These are phyloP conservation scores for Anomalospiza imberbis DNA, from an alignment of 2,797 vertebrate genomes.

Conservation along the genomic window DNA sequence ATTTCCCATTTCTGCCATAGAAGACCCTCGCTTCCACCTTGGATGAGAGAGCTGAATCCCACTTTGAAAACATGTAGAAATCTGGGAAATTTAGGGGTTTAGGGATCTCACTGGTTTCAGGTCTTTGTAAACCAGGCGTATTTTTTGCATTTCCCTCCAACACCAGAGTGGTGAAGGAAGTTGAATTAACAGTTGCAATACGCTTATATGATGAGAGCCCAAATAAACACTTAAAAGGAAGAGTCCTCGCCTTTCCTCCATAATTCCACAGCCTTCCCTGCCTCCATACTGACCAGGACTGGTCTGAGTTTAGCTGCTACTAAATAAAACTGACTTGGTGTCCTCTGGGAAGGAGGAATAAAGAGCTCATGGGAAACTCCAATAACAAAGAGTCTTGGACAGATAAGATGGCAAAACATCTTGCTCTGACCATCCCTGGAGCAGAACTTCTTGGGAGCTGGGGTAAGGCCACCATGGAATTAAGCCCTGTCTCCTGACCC, in stretches of 20 bases:
- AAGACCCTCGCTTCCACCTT: not conserved
- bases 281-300: not conserved
- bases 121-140: accelerated
- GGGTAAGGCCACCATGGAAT: not conserved
- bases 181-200: not conserved
- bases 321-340: not conserved
- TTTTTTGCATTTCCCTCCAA: not conserved
- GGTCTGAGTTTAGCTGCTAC: not conserved
- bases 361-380: not conserved
- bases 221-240: not conserved
- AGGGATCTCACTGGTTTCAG: not conserved
- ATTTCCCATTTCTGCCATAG: not conserved
- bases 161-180: not conserved
- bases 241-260: not conserved
- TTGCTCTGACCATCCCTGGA: not conserved
- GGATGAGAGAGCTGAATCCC: not conserved
- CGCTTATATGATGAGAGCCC: not conserved
- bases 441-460: not conserved
- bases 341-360: not conserved
- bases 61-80: not conserved
- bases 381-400: not conserved
- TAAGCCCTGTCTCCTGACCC: not conserved
- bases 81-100: not conserved
- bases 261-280: not conserved
- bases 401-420: not conserved